Conservation (phyloP, 1,140 invertebrate species). For the Sitophilus oryzae region DNA sequence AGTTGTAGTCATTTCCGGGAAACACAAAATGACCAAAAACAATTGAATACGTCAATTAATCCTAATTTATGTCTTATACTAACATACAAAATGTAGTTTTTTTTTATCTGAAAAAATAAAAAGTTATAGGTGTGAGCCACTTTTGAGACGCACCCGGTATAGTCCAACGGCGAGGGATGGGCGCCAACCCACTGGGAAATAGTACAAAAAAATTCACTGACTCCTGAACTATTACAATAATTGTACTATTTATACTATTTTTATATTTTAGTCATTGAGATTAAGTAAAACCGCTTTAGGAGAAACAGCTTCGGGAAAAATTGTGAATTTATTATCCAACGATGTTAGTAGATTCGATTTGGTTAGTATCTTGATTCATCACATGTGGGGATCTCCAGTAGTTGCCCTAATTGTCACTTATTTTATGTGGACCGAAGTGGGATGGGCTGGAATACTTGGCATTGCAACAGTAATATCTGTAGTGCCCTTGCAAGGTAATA, state of each 20-base stretch:
- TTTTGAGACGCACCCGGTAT: too few relatives aligned
- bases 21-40: too few relatives aligned
- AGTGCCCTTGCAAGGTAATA: conserved; percentile 63
- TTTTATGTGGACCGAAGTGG: conserved; percentile 65
- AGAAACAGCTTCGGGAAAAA: conserved; percentile 69
- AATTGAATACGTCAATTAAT: too few relatives aligned
- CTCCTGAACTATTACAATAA: too few relatives aligned
- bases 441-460: conserved; percentile 60
- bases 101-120: too few relatives aligned
- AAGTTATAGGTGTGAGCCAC: too few relatives aligned
- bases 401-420: conserved; percentile 53
- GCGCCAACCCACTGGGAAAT: too few relatives aligned
- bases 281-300: conserved; percentile 60
- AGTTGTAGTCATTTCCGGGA: too few relatives aligned
- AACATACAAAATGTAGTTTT: too few relatives aligned
- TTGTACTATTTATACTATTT: background rate
- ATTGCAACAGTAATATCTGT: conserved; percentile 52
- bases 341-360: conserved; percentile 64
- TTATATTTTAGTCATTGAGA: conserved; percentile 52
- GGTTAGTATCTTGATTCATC: conserved; percentile 55
- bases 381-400: conserved; percentile 63
- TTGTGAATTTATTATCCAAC: conserved; percentile 80
- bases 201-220: too few relatives aligned
- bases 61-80: too few relatives aligned
- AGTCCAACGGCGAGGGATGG: too few relatives aligned